A percentile compares a stretch with the other conserved stretches of the same genome.
phyloP scores from a whole-genome alignment of 2,113 vertebrate genomes.

The cattle (Bos taurus) region DNA sequence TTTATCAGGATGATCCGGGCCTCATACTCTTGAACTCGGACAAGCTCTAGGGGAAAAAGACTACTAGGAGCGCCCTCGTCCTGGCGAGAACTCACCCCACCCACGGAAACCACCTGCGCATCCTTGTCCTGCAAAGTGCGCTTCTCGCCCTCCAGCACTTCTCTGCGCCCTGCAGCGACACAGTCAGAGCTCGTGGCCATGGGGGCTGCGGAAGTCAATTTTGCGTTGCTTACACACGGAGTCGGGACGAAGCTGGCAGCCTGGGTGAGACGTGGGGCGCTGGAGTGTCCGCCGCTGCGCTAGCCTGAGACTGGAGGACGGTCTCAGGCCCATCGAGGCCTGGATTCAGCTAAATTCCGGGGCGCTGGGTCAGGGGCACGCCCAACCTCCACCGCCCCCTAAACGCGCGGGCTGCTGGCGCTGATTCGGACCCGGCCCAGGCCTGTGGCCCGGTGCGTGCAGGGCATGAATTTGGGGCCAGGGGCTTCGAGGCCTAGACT shows the following conservation, averaged over 20 bases:
- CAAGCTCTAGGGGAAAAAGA: no score
- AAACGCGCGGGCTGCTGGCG: neutral
- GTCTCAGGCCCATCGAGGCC: neutral
- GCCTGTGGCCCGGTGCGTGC: neutral
- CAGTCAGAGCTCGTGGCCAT: rapidly evolving
- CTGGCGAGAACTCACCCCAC: rapidly evolving
- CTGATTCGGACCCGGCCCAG: neutral
- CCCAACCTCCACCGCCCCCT: neutral
- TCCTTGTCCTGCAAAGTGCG: rapidly evolving
- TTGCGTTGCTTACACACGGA: neutral
- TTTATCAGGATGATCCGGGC: neutral
- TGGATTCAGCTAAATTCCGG: neutral
- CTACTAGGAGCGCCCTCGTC: rapidly evolving
- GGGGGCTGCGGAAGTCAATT: rapidly evolving
- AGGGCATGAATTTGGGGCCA: rapidly evolving
- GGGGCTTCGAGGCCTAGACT: neutral
- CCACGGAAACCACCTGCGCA: rapidly evolving
- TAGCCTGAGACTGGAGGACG: neutral
- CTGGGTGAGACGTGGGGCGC: rapidly evolving
- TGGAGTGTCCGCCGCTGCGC: no score
- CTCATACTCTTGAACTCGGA: neutral
- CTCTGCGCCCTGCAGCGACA: rapidly evolving
- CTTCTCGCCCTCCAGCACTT: no score
- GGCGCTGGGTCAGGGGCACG: neutral
- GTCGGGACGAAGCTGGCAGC: neutral